A percentile compares a stretch with the other conserved stretches of the same genome.
phyloP scores from a whole-genome alignment of 2,797 vertebrate species.

The Pygocentrus nattereri region DNA sequence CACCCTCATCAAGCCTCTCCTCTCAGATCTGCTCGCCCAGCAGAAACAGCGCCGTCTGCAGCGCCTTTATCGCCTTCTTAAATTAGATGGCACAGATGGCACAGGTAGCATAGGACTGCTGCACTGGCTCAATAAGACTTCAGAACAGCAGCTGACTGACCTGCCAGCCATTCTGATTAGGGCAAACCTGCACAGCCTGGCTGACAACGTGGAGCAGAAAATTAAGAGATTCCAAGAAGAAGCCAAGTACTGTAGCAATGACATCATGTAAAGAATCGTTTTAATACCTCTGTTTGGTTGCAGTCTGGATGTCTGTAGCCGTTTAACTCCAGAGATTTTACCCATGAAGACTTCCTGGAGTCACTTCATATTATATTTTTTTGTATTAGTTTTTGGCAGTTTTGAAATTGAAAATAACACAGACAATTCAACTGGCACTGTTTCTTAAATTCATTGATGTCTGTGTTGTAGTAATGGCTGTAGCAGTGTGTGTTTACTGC shows the following conservation, averaged over 20 bases:
- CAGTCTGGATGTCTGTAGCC: not conserved
- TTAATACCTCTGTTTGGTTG: not conserved
- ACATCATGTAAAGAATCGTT: not conserved
- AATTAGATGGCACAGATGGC: too few species aligned
- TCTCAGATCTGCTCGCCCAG: slow-evolving; percentile 64
- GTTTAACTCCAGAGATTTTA: not conserved
- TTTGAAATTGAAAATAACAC: not conserved
- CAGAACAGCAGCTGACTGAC: not conserved
- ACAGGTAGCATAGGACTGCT: too few species aligned
- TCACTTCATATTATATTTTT: too few species aligned
- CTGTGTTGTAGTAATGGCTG: not conserved
- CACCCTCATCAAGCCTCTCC: slow-evolving; percentile 58
- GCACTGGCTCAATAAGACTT: slow-evolving; percentile 53
- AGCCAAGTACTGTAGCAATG: slow-evolving; percentile 11
- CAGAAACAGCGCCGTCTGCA: slow-evolving; percentile 46
- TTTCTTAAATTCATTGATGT: not conserved
- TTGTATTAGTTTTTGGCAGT: not conserved
- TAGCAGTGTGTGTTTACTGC: not conserved
- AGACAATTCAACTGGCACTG: not conserved
- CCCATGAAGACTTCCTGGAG: not conserved
- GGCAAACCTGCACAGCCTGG: fast-evolving
- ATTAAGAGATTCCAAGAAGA: slow-evolving; percentile 44
- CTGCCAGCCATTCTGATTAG: slow-evolving; percentile 5
- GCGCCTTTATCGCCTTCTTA: slow-evolving; percentile 8
- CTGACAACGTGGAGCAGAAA: slow-evolving; percentile 49